These are phyloP conservation scores for Phoenicopterus ruber DNA, from an alignment of 2,113 vertebrate species.

Conservation along the genomic window DNA sequence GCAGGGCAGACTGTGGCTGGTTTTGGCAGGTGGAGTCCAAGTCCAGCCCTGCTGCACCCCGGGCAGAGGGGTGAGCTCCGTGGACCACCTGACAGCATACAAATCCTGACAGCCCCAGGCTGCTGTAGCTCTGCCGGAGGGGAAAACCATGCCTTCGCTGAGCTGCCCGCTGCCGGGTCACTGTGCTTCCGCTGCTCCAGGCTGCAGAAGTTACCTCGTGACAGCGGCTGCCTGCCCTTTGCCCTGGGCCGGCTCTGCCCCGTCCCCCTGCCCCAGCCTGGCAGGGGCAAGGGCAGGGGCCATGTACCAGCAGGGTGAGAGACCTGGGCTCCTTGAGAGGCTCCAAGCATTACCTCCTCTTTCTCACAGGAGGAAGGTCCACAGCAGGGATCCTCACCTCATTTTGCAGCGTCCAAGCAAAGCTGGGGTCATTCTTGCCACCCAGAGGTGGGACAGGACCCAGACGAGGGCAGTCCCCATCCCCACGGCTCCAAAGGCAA, in stretches of 20 bases:
- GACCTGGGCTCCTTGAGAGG: background rate
- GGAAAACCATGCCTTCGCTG: background rate
- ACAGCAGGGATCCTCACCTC: background rate
- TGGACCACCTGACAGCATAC: no score
- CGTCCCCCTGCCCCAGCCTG: background rate
- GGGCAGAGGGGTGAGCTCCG: background rate
- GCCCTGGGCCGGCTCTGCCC: background rate
- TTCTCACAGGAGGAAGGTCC: background rate
- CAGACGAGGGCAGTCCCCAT: background rate
- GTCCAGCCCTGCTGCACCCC: rapidly evolving
- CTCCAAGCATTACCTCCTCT: background rate
- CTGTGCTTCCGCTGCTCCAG: background rate
- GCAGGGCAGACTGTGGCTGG: background rate
- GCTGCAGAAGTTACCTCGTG: background rate
- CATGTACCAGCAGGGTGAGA: rapidly evolving
- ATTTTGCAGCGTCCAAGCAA: rapidly evolving
- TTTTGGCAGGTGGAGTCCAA: background rate
- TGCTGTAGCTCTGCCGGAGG: background rate
- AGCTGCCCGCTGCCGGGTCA: background rate
- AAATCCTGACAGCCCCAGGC: no score
- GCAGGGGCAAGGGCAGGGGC: background rate
- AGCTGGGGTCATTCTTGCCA: rapidly evolving
- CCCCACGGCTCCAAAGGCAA: background rate
- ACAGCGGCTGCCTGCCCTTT: background rate
- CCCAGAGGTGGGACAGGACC: background rate